Base-by-base conservation (phyloP, 2,888 invertebrate species). In the Eupelmus urozonus region DNA sequence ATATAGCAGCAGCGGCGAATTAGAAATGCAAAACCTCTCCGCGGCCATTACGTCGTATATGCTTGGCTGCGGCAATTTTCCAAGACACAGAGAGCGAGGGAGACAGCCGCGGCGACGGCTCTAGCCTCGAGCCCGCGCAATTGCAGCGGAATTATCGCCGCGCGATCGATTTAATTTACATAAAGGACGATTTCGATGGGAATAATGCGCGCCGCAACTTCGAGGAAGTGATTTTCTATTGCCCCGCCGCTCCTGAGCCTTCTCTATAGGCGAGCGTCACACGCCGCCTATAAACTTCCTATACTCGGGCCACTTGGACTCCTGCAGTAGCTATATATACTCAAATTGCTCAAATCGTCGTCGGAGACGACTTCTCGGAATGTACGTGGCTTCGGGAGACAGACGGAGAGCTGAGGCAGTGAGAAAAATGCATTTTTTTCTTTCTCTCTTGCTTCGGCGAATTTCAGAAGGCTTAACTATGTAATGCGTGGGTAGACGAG, bases 101-200 rank as follows among this genome's bases (percentile, higher is more conserved):
- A 69, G 34, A 27, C n/a, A 34, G 27, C 5, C 25, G 53, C 3
- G n/a, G 18, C 18, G 2, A 23, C 42, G 27, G 7, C 16, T 45
- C 13, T 34, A 1, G 40, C 34, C 72, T 67, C 62, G 59, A 45
- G 51, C 25, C 1, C 20, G 71, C 16, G 18, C 23, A 23, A 3
- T n/a, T 63, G 51, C 42, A 45, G 29, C 63, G 66, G 75, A 63
- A 81, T 81, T 77, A 82, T 82, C 82, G 75, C 63, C 66, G 78
- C 73, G 74, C 69, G 75, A 79, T 79, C 81, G 82, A 82, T 82
- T 78, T 80, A 82, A 82, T 81, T 82, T 81, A 82, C 82, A 79
- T 78, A 78, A 72, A 73, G 73, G 70, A 75, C 70, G 76, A 78
- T 76, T 72, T 59, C 2, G 74, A 79, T 20, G 74, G 16, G 57